Base-by-base conservation (phyloP, 2,888 invertebrate species). In the Stenotaenia linearis region DNA sequence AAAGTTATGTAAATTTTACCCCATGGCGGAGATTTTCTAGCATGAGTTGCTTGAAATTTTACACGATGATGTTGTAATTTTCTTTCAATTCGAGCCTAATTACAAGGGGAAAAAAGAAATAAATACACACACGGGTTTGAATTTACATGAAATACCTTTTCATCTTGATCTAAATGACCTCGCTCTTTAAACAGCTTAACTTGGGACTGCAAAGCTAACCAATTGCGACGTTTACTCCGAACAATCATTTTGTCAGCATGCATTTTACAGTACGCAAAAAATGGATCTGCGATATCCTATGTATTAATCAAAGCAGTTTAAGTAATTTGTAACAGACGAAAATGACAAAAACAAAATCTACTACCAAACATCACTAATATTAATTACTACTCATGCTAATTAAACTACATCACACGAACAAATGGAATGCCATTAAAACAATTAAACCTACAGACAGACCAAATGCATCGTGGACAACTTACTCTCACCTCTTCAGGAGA, bases 241-340 rank as follows among this genome's bases (percentile, higher is more conserved):
- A 95, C 92, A 80, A 93, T 89, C 4, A 92, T 90, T 86, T 96
- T 96, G 85, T 98, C 97, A 0, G 97, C 96, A 86, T 98, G 98
- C 75, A 97, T 89, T 86, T 93, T 94, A 86, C 98, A 98, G 85
- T 98, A 96, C 0, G 97, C 98, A 86, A 96, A 98, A 86, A 97
- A 98, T 0, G 98, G 98, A 88, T 98, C 98, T 0, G 97, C 97
- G 45, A 87, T 86, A 78, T 87, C 83, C 80, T 83, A 28, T 7
- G 40, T 25, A 18, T 25, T 9, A 5, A 61, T 15, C 61, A 61
- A 61, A 61, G 5, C 7, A 61, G 15, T 12, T 5, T 1, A 61
- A 45, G 3, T 61, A 23, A 61, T 28, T 25, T 23, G 61, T 23
- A 21, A 9, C 21, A 50, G n/a, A 37, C 7, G 32, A 75, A 7